Conservation (phyloP, 2,797 vertebrate species). For the Odontamblyopus rebecca region DNA sequence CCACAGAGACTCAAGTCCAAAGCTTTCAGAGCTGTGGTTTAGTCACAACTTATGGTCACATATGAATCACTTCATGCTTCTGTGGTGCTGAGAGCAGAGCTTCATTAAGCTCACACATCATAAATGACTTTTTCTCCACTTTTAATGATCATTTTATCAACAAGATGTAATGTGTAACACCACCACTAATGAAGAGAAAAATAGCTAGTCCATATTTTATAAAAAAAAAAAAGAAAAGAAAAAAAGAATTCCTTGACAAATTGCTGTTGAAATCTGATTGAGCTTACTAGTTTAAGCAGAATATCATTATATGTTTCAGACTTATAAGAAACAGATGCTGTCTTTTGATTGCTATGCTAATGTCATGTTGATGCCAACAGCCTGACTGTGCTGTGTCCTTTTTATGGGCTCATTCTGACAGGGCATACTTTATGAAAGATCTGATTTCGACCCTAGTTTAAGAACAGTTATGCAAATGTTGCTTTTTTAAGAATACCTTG, state of each 20-base stretch:
- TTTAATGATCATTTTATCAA: constrained; percentile 37
- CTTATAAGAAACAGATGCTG: background rate
- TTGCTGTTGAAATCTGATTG: background rate
- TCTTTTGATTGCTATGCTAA: constrained; percentile 1
- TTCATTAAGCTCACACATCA: constrained; percentile 59
- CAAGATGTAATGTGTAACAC: constrained; percentile 7
- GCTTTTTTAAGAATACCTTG: too few relatives aligned
- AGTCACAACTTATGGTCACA: constrained; percentile 40
- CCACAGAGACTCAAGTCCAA: constrained; percentile 38
- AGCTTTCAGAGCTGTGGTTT: constrained; percentile 20
- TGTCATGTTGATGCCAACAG: background rate
- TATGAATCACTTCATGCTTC: constrained; percentile 54
- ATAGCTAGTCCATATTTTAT: too few relatives aligned
- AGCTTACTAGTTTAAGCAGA: background rate
- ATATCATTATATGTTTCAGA: background rate
- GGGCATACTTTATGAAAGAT: background rate
- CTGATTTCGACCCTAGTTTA: background rate
- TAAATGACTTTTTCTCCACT: constrained; percentile 25
- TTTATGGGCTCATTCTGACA: background rate
- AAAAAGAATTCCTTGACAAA: too few relatives aligned
- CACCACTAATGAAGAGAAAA: too few relatives aligned
- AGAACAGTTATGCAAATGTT: too few relatives aligned
- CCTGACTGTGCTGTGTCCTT: background rate
- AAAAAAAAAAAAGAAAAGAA: too few relatives aligned
- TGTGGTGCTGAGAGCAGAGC: constrained; percentile 52